Percentiles rank a stretch among this genome's conserved stretches.
Evolutionary conservation across 2,113 vertebrate species (phyloP).

Genomic region (Cichladusa arquata): DNA sequence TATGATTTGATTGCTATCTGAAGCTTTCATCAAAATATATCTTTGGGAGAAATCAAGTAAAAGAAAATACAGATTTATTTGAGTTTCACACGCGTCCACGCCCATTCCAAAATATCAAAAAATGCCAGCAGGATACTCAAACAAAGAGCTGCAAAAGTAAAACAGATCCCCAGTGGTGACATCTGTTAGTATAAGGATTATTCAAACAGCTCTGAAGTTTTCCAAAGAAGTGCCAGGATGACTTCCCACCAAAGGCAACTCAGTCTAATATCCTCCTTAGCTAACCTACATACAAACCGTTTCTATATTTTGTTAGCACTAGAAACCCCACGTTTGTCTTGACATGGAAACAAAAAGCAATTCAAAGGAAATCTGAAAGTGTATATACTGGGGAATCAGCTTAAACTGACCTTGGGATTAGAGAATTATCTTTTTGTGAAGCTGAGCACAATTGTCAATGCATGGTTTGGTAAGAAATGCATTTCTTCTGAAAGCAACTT

Average conservation of each 20-base stretch:
- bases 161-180: slow-evolving; percentile 35
- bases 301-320: not conserved
- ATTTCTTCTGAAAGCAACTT: not conserved
- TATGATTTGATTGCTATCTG: not conserved
- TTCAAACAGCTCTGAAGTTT: slow-evolving; percentile 33
- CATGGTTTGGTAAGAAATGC: not conserved
- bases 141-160: slow-evolving; percentile 39
- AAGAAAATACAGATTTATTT: slow-evolving; percentile 4
- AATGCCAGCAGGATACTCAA: not conserved
- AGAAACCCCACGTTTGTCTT: not conserved
- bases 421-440: not conserved
- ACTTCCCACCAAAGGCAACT: slow-evolving; percentile 23
- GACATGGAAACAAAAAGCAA: not conserved
- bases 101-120: not conserved
- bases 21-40: not conserved
- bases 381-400: not conserved
- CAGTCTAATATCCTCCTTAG: not conserved
- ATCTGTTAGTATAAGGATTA: slow-evolving; percentile 35
- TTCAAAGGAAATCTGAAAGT: not conserved
- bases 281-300: not conserved
- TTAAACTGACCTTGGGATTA: not conserved
- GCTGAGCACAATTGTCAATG: not conserved
- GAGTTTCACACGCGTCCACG: not conserved
- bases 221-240: slow-evolving; percentile 5
- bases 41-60: not conserved